Conservation (phyloP, 2,797 vertebrate genomes). For the Antrozous pallidus region DNA sequence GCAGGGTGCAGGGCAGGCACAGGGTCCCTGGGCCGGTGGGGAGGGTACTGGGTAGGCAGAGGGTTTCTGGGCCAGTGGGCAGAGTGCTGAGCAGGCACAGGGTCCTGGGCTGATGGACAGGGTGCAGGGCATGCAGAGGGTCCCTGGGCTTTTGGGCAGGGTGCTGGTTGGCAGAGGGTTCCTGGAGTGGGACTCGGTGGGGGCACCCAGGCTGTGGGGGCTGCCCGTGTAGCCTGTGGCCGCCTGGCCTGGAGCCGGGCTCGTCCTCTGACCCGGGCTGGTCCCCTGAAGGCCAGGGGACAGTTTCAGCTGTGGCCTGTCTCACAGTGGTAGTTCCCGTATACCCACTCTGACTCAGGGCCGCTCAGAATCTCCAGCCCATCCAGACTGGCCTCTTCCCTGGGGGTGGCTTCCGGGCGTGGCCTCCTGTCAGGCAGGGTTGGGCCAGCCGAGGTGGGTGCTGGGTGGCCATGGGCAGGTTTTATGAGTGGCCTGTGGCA, state of each 20-base stretch:
- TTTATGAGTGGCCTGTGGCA: neutral
- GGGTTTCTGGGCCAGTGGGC: neutral
- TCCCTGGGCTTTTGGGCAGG: too few relatives aligned
- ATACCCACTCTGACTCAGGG: rapidly evolving
- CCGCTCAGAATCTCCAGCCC: neutral
- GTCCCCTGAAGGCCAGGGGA: rapidly evolving
- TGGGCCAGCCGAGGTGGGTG: too few relatives aligned
- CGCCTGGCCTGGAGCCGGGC: neutral
- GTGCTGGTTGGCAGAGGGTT: too few relatives aligned
- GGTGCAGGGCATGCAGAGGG: too few relatives aligned
- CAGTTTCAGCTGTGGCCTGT: neutral
- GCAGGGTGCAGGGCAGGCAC: too few relatives aligned
- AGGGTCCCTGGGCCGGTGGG: neutral
- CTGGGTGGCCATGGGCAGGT: rapidly evolving
- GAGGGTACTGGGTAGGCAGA: rapidly evolving
- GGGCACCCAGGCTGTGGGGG: neutral
- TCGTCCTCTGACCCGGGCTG: rapidly evolving
- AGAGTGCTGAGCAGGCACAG: too few relatives aligned
- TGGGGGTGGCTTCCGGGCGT: neutral
- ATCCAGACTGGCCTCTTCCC: rapidly evolving
- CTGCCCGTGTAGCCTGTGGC: rapidly evolving
- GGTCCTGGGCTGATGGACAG: too few relatives aligned
- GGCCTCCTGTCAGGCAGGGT: rapidly evolving
- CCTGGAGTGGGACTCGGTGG: too few relatives aligned
- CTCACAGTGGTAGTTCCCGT: rapidly evolving